Conservation (phyloP, 2,888 invertebrate species). For the Octonoba sinensis region DNA sequence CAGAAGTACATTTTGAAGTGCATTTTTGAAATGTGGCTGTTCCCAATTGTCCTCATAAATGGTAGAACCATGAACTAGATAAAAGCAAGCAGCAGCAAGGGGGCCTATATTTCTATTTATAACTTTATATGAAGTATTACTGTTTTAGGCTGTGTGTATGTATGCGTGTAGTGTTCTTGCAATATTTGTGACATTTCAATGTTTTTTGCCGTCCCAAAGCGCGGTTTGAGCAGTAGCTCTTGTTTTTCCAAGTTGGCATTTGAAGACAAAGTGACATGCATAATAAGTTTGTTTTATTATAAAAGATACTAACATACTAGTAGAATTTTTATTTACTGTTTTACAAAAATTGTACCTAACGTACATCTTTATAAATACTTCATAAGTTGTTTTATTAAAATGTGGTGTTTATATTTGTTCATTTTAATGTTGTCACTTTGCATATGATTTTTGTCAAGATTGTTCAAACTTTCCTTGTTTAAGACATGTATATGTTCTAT, state of each 20-base stretch:
- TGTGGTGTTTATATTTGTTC: background rate
- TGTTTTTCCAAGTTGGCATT: constrained; percentile 59
- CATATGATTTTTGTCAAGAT: constrained; percentile 27
- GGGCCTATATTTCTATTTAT: constrained; percentile 64
- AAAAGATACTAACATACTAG: too few species aligned
- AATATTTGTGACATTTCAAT: constrained; percentile 55
- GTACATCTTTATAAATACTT: background rate
- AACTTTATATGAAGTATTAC: constrained; percentile 60
- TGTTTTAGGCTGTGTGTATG: constrained; percentile 57
- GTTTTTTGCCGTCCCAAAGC: constrained; percentile 64
- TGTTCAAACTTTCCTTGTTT: constrained; percentile 51
- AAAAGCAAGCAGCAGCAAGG: constrained; percentile 59
- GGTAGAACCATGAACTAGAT: constrained; percentile 35
- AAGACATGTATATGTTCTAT: constrained; percentile 26
- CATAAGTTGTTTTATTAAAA: background rate
- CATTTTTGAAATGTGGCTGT: constrained; percentile 45
- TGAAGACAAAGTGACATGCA: constrained; percentile 51
- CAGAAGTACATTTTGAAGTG: constrained; percentile 25
- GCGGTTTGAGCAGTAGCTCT: constrained; percentile 54
- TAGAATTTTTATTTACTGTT: too few species aligned
- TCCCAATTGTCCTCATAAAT: constrained; percentile 26
- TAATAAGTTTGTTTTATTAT: background rate
- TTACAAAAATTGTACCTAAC: too few species aligned
- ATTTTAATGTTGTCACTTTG: constrained; percentile 51
- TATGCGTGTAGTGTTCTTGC: constrained; percentile 59